Evolutionary conservation across 2,113 vertebrate genomes (phyloP), one percentile per base, ranked within the genome.

Genomic region (Daboia siamensis): DNA sequence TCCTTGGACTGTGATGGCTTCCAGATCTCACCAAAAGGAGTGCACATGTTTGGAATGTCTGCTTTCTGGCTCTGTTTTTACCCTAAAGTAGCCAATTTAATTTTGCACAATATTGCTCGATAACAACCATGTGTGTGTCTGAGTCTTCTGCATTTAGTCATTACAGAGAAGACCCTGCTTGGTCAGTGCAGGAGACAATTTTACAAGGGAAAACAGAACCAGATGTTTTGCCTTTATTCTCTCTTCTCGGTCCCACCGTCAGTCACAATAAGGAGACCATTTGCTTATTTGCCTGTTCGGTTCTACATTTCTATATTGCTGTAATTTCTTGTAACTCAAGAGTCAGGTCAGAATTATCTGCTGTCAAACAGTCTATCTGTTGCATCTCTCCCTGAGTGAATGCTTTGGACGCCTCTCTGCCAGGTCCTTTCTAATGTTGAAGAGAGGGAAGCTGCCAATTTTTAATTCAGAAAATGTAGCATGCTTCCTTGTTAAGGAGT

Each of bases 51-150:
- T 96, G 97, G 97, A 97, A 97, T 96, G 97, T 96, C 96, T 97
- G 95, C 96, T 95, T 95, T 97, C 96, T 97, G 97, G 97, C 96
- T 97, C 96, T 94, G 93, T 97, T 97, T 86, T 97, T 96, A 96
- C 97, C 97, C 95, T 97, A 96, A 98, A 98, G 97, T 97, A 98
- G 98, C 97, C 97, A 97, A 96, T 97, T 97, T 97, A 97, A 97
- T 98, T 97, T 97, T 97, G 97, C 96, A 97, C 97, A 97, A 96
- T 96, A 96, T 97, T 96, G 84, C 96, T 97, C 98, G 98, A 98
- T 98, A 98, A 97, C 97, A 97, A 97, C 97, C 98, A 97, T 97
- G 97, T 98, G 97, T 97, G 97, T 97, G 96, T 61, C 84, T 96
- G 95, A 93, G 97, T 97, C 96, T 97, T 97, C 97, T 96, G 93